Evolutionary conservation across 2,797 vertebrate genomes (phyloP).

Genomic region (Enteromius trimaculatus): DNA sequence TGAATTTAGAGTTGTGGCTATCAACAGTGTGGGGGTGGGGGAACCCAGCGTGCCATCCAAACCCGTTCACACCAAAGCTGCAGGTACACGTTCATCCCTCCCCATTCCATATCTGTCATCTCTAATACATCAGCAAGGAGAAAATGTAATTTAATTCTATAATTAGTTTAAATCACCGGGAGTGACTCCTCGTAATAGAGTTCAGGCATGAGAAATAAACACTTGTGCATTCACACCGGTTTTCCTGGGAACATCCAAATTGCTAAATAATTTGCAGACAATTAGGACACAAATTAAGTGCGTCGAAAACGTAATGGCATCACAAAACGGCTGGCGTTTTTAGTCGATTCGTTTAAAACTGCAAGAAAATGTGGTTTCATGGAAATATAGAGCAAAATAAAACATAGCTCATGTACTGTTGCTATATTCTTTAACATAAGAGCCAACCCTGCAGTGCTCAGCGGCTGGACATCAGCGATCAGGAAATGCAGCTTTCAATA

Average conservation of each 20-base stretch:
- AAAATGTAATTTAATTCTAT: slow-evolving; percentile 68
- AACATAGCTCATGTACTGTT: neutral
- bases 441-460: slow-evolving; percentile 21
- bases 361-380: slow-evolving; percentile 13
- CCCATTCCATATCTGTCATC: slow-evolving; percentile 34
- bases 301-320: slow-evolving; percentile 36
- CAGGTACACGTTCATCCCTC: slow-evolving; percentile 75
- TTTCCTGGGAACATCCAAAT: slow-evolving; percentile 42
- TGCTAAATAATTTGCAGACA: slow-evolving; percentile 52
- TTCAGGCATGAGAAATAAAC: slow-evolving; percentile 56
- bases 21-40: slow-evolving; percentile 84
- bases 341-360: neutral
- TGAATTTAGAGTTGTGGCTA: slow-evolving; percentile 87
- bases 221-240: slow-evolving; percentile 54
- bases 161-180: slow-evolving; percentile 65
- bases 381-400: neutral
- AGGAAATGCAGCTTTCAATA: slow-evolving; percentile 55
- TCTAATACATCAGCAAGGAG: slow-evolving; percentile 62
- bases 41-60: slow-evolving; percentile 85
- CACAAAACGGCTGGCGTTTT: slow-evolving; percentile 22
- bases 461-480: slow-evolving; percentile 47
- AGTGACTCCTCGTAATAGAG: slow-evolving; percentile 56
- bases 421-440: slow-evolving; percentile 9
- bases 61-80: slow-evolving; percentile 83
- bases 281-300: slow-evolving; percentile 56